Evolutionary conservation across 2,113 vertebrate genomes (phyloP).

Genomic region (Cinclus cinclus): DNA sequence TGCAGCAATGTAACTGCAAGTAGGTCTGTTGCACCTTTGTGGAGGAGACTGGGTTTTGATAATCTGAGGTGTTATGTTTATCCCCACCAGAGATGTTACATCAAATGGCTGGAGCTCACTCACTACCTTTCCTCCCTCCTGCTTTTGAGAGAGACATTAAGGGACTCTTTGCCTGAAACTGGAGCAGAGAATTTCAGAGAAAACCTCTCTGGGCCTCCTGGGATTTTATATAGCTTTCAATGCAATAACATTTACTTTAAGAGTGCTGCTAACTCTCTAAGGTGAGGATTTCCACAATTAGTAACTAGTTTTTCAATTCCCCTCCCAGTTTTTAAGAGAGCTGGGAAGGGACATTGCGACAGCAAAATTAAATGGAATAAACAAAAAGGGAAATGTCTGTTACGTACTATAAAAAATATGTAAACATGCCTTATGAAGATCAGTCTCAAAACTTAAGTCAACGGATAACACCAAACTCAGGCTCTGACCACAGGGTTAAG

Average conservation of each 20-base stretch:
- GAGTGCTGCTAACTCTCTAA: neutral
- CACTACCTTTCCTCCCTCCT: neutral
- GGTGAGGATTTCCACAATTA: slow-evolving; percentile 17
- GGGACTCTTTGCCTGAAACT: slow-evolving; percentile 32
- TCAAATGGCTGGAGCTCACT: neutral
- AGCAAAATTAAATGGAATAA: slow-evolving; percentile 31
- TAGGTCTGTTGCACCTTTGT: neutral
- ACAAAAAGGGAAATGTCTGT: neutral
- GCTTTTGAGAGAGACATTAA: neutral
- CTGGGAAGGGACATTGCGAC: neutral
- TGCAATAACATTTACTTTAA: slow-evolving; percentile 4
- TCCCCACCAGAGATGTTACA: neutral
- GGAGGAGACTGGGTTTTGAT: neutral
- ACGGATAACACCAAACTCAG: neutral
- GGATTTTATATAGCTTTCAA: slow-evolving; percentile 29
- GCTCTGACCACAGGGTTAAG: neutral
- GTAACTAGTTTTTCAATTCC: slow-evolving; percentile 39
- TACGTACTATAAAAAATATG: neutral
- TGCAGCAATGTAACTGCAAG: neutral
- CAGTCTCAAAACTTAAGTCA: neutral
- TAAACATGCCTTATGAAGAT: neutral
- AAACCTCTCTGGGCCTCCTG: neutral
- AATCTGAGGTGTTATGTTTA: neutral
- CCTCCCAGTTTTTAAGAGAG: neutral
- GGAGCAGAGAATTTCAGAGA: slow-evolving; percentile 41